Evolutionary conservation across 2,113 vertebrate genomes (phyloP).

Genomic region (Acanthisitta chloris): DNA sequence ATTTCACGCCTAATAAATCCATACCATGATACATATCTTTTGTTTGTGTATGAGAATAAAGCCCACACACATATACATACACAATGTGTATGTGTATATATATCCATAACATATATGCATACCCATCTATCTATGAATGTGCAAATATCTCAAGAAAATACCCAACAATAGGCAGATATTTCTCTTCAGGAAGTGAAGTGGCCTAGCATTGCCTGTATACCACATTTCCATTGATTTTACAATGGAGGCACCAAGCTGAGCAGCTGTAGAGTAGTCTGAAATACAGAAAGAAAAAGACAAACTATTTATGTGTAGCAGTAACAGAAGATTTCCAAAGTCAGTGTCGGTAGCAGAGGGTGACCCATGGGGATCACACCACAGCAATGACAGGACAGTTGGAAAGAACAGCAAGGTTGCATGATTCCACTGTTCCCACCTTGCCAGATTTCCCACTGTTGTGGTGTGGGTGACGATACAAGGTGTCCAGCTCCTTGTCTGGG

Average conservation of each 20-base stretch:
- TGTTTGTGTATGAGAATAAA: background rate
- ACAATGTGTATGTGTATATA: fast-evolving
- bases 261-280: background rate
- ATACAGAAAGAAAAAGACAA: background rate
- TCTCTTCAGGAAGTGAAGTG: background rate
- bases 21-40: background rate
- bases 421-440: background rate
- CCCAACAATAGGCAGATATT: background rate
- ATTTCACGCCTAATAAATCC: background rate
- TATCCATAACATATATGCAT: background rate
- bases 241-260: background rate
- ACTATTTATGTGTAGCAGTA: background rate
- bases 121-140: background rate
- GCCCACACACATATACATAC: background rate
- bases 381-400: background rate
- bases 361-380: background rate
- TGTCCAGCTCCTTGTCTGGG: fast-evolving
- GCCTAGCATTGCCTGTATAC: background rate
- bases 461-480: background rate
- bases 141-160: background rate
- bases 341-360: background rate
- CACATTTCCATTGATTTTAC: background rate
- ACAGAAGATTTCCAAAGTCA: background rate
- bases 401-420: fast-evolving
- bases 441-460: fast-evolving